Percentiles rank a stretch among this genome's conserved stretches.
Evolutionary conservation across 1,140 invertebrate species (phyloP).

Genomic region (Heliconius melpomene): DNA sequence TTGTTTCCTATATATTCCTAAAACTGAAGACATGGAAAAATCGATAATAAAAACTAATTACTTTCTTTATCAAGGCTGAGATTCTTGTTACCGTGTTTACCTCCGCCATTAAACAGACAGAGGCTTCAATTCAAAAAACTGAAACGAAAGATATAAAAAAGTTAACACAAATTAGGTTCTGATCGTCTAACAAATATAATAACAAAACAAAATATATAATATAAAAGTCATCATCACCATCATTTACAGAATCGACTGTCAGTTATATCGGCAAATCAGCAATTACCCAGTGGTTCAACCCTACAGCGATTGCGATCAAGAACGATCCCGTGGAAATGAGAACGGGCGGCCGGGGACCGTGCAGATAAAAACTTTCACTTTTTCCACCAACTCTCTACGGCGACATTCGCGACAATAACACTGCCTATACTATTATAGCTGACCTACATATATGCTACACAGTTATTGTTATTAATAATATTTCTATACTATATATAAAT

Average conservation of each 20-base stretch:
- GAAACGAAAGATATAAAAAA: too few species aligned
- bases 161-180: too few species aligned
- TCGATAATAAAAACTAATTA: too few species aligned
- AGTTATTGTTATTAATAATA: not conserved
- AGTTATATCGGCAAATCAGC: constrained; percentile 51
- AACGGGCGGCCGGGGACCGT: constrained; percentile 63
- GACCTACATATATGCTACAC: constrained; percentile 16
- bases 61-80: too few species aligned
- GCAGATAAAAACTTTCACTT: constrained; percentile 78
- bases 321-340: constrained; percentile 67
- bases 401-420: constrained; percentile 57
- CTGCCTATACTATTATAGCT: constrained; percentile 19
- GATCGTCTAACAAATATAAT: not conserved
- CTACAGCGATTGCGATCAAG: constrained; percentile 66
- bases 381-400: constrained; percentile 65
- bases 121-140: too few species aligned
- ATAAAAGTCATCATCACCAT: not conserved
- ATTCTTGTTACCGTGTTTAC: too few species aligned
- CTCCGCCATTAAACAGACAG: too few species aligned
- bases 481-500: not conserved
- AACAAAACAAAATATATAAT: not conserved
- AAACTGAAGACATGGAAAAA: too few species aligned
- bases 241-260: constrained; percentile 23
- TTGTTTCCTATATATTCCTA: too few species aligned
- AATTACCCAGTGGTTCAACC: constrained; percentile 58